Percentiles rank a stretch among this genome's conserved stretches.
These are phyloP conservation scores for Morpho deidamia DNA, from an alignment of 2,888 invertebrate genomes.

Conservation along the genomic window DNA sequence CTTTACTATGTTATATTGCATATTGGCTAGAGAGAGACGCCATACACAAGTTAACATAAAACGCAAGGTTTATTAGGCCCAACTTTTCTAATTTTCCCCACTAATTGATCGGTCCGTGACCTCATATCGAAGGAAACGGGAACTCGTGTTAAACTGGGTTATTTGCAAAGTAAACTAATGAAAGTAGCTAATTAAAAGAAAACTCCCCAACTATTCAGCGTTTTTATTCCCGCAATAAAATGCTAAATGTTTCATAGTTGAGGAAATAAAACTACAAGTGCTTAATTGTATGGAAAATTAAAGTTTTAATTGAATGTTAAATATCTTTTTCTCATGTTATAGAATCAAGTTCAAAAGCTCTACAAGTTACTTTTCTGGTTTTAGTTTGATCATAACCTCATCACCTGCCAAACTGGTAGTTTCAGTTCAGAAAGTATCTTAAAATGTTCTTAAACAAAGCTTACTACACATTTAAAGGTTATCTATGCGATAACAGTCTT, in stretches of 20 bases:
- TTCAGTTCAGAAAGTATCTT: too few relatives aligned
- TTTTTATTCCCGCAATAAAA: conserved; percentile 17
- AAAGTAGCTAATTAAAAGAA: conserved; percentile 19
- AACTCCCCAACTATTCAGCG: conserved; percentile 4
- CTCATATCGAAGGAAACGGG: conserved; percentile 11
- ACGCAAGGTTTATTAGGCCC: conserved; percentile 1
- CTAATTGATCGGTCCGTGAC: conserved; percentile 15
- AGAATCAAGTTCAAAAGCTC: too few relatives aligned
- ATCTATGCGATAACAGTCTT: too few relatives aligned
- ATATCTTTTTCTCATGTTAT: too few relatives aligned
- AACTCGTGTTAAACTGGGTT: conserved; percentile 14
- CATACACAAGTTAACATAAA: conserved; percentile 3
- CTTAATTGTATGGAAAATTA: too few relatives aligned
- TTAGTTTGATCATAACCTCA: too few relatives aligned
- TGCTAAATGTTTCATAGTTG: not conserved
- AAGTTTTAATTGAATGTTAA: too few relatives aligned
- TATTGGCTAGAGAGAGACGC: not conserved
- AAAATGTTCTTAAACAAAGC: too few relatives aligned
- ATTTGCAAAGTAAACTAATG: conserved; percentile 20
- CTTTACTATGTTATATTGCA: not conserved
- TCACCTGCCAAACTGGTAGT: too few relatives aligned
- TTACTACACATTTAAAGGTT: too few relatives aligned
- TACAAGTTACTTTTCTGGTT: too few relatives aligned
- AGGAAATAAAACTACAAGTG: not conserved
- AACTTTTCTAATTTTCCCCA: conserved; percentile 20